A percentile compares a stretch with the other conserved stretches of the same genome.
Evolutionary conservation across 2,888 invertebrate genomes (phyloP).

Genomic region (Drosophila peninsularis): DNA sequence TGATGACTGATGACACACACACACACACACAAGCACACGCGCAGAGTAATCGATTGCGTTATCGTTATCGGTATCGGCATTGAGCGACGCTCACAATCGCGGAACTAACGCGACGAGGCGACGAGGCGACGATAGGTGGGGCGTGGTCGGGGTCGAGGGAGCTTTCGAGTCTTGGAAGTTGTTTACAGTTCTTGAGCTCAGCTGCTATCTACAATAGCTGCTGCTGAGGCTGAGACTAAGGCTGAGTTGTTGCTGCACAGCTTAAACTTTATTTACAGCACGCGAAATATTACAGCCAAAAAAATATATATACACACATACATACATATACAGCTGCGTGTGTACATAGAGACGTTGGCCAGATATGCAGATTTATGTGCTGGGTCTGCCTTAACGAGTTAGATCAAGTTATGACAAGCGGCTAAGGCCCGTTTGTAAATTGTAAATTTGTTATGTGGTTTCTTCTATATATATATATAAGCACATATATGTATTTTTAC

Average conservation of each 20-base stretch:
- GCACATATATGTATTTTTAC: conserved; percentile 6
- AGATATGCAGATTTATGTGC: conserved; percentile 52
- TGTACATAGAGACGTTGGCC: conserved; percentile 18
- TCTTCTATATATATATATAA: conserved; percentile 9
- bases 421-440: conserved; percentile 36
- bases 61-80: conserved; percentile 40
- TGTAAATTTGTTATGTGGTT: conserved; percentile 36
- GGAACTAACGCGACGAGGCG: conserved; percentile 41
- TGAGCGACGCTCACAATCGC: conserved; percentile 50
- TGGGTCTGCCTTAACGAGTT: conserved; percentile 46
- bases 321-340: conserved; percentile 1
- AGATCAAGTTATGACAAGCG: conserved; percentile 61
- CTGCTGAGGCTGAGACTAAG: not conserved
- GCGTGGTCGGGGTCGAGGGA: conserved; percentile 3
- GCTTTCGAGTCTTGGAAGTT: conserved; percentile 36
- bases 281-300: conserved; percentile 46
- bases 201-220: conserved; percentile 51
- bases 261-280: conserved; percentile 53
- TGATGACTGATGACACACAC: conserved; percentile 24
- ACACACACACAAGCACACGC: conserved; percentile 20
- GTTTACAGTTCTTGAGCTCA: conserved; percentile 72
- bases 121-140: not conserved
- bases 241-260: conserved; percentile 43
- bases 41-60: conserved; percentile 23
- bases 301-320: conserved; percentile 8